These are phyloP conservation scores for Adrianichthys oophorus DNA, from an alignment of 2,797 vertebrate species.

Conservation along the genomic window DNA sequence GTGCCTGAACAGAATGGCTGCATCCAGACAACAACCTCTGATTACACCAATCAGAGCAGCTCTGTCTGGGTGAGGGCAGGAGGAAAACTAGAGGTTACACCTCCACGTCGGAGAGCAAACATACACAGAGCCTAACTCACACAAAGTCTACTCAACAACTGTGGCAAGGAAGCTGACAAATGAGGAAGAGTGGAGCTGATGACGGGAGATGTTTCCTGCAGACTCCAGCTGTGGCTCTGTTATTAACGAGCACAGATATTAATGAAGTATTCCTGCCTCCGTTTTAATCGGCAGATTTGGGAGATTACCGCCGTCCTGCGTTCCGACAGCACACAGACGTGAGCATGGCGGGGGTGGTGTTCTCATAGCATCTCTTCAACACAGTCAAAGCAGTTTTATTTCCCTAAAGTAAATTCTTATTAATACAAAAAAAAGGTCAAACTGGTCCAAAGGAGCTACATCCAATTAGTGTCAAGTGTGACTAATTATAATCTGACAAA, in stretches of 20 bases:
- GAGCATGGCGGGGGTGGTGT: constrained; percentile 36
- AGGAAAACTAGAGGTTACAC: constrained; percentile 59
- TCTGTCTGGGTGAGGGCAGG: constrained; percentile 51
- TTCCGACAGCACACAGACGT: constrained; percentile 39
- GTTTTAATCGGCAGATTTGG: constrained; percentile 70
- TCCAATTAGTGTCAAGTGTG: constrained; percentile 80
- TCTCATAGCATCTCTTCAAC: constrained; percentile 42
- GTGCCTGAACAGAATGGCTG: constrained; percentile 44
- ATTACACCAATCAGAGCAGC: constrained; percentile 66
- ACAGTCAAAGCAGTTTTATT: constrained; percentile 62
- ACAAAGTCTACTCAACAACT: constrained; percentile 41
- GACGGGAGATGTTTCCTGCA: constrained; percentile 34
- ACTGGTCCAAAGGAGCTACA: constrained; percentile 71
- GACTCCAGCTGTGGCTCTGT: constrained; percentile 57
- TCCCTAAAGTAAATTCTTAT: constrained; percentile 64
- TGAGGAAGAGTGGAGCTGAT: constrained; percentile 8
- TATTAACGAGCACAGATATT: constrained; percentile 63
- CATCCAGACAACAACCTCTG: constrained; percentile 67
- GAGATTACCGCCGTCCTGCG: constrained; percentile 51
- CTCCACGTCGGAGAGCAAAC: constrained; percentile 59
- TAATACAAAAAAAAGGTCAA: constrained; percentile 72
- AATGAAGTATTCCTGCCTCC: constrained; percentile 64
- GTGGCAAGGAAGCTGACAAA: constrained; percentile 29
- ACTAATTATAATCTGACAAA: constrained; percentile 81
- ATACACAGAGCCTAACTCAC: constrained; percentile 58